Conservation (phyloP, 2,113 vertebrate genomes). For the Eleginops maclovinus region DNA sequence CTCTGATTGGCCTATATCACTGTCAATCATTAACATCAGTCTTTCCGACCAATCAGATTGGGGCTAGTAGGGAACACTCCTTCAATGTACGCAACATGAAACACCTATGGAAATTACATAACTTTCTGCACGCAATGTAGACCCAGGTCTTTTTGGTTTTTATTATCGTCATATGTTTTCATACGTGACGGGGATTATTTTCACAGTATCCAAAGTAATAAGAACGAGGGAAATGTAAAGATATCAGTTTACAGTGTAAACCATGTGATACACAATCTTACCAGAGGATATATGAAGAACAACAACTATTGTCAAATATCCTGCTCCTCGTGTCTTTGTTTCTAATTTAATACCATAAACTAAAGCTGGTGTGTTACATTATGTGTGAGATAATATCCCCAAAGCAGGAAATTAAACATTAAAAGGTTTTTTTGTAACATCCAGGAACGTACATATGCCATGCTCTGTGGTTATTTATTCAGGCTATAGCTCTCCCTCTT, state of each 20-base stretch:
- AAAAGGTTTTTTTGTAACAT: neutral
- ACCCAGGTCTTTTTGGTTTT: neutral
- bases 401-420: neutral
- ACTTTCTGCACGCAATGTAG: constrained; percentile 27
- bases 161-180: neutral
- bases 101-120: constrained; percentile 70
- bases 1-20: constrained; percentile 27
- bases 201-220: neutral
- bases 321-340: neutral
- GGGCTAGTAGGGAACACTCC: neutral
- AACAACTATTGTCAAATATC: neutral
- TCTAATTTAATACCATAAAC: neutral
- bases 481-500: neutral
- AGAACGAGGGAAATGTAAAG: neutral
- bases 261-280: neutral
- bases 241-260: neutral
- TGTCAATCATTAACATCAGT: constrained; percentile 66
- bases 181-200: neutral
- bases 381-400: neutral
- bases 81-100: constrained; percentile 34
- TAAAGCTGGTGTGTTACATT: neutral
- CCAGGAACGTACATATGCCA: neutral
- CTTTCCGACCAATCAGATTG: constrained; percentile 7
- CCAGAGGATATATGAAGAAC: neutral
- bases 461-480: constrained; percentile 9